phyloP scores from a whole-genome alignment of 2,888 invertebrate species.

The Andrena dorsata region DNA sequence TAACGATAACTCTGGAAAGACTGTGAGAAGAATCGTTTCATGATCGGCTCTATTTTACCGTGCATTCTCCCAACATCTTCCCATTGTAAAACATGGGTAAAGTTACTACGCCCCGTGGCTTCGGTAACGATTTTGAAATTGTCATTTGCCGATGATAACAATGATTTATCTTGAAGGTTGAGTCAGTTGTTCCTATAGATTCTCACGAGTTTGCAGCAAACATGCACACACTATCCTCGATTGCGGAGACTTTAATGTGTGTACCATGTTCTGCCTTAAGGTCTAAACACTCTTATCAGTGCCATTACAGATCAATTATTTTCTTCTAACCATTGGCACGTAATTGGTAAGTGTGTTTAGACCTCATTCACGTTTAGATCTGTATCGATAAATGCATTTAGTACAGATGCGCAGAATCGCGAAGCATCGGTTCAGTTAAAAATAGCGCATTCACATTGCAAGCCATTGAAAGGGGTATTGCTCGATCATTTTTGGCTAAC shows the following conservation, averaged over 20 bases:
- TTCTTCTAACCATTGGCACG: too few species aligned
- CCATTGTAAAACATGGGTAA: neutral
- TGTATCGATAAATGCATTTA: too few species aligned
- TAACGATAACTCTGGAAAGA: neutral
- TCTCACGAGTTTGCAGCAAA: neutral
- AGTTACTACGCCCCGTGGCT: neutral
- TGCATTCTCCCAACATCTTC: neutral
- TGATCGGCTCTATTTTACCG: neutral
- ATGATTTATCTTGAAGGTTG: neutral
- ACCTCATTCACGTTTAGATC: too few species aligned
- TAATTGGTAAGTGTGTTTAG: too few species aligned
- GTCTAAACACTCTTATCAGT: neutral
- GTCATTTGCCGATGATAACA: slow-evolving; percentile 1
- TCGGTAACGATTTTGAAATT: neutral
- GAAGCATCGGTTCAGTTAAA: too few species aligned
- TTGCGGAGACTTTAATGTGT: neutral
- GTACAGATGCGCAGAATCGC: too few species aligned
- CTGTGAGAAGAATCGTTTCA: neutral
- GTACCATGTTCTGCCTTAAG: neutral
- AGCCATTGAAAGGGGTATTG: too few species aligned
- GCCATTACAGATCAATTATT: too few species aligned
- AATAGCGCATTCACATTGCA: too few species aligned
- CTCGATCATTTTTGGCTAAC: too few species aligned
- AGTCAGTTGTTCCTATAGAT: neutral
- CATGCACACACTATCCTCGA: neutral